Conservation (phyloP, 2,797 vertebrate genomes). For the Psittacula derbiana region DNA sequence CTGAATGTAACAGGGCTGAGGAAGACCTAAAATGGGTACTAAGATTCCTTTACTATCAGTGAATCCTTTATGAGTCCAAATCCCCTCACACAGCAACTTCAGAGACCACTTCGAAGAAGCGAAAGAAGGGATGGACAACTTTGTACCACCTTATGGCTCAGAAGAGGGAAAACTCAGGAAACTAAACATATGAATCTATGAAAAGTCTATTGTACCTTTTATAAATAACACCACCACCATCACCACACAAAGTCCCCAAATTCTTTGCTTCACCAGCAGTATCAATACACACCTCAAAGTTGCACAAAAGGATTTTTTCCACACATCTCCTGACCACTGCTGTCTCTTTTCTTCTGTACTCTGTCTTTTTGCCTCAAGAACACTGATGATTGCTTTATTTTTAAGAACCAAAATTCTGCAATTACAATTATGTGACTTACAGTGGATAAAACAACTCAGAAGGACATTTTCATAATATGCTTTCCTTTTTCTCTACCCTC, state of each 20-base stretch:
- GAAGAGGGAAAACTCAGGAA: neutral
- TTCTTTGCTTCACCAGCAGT: neutral
- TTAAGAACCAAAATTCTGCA: neutral
- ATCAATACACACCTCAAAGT: neutral
- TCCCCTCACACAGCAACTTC: neutral
- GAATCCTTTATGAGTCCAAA: neutral
- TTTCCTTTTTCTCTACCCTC: too few relatives aligned
- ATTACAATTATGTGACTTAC: neutral
- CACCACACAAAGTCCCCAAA: neutral
- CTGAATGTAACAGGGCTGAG: neutral
- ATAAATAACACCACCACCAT: neutral
- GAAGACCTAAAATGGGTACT: neutral
- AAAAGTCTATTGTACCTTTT: neutral
- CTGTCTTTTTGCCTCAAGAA: neutral
- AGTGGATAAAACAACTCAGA: neutral
- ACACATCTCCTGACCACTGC: neutral
- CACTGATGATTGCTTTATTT: neutral
- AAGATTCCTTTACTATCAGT: neutral
- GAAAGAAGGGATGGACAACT: neutral
- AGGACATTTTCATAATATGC: neutral
- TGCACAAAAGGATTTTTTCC: neutral
- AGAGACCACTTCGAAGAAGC: neutral
- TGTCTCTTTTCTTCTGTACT: neutral
- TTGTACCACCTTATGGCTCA: neutral
- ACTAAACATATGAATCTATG: neutral